phyloP scores from a whole-genome alignment of 2,113 vertebrate species.

The Pelvicachromis taeniatus region DNA sequence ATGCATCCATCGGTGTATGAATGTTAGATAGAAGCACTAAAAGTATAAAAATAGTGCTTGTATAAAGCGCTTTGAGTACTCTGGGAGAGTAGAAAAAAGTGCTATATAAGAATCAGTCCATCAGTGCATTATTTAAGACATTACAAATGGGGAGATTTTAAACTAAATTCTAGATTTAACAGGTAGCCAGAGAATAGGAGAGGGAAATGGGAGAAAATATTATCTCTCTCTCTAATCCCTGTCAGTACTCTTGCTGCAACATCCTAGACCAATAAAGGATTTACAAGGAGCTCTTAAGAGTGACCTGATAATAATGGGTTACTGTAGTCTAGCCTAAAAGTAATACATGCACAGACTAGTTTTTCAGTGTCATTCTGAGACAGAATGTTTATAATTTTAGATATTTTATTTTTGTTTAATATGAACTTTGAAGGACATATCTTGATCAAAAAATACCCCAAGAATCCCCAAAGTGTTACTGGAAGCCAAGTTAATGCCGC shows the following conservation, averaged over 20 bases:
- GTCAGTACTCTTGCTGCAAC: neutral
- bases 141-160: neutral
- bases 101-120: no score
- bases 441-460: no score
- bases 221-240: neutral
- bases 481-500: no score
- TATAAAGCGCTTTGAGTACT: no score
- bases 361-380: neutral
- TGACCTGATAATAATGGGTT: neutral
- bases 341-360: neutral
- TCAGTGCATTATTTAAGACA: neutral
- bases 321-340: neutral
- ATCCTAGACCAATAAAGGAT: neutral
- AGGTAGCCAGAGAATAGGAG: neutral
- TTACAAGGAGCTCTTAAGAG: neutral
- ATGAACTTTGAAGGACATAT: no score
- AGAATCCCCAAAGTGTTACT: no score
- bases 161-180: neutral
- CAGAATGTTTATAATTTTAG: no score
- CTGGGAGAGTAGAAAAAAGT: no score
- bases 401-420: no score
- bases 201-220: neutral
- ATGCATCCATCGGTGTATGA: no score
- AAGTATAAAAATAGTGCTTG: no score
- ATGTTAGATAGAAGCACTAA: no score